A percentile compares a stretch with the other conserved stretches of the same genome.
Conservation (phyloP, 2,113 vertebrate species). For the Halichoerus grypus region DNA sequence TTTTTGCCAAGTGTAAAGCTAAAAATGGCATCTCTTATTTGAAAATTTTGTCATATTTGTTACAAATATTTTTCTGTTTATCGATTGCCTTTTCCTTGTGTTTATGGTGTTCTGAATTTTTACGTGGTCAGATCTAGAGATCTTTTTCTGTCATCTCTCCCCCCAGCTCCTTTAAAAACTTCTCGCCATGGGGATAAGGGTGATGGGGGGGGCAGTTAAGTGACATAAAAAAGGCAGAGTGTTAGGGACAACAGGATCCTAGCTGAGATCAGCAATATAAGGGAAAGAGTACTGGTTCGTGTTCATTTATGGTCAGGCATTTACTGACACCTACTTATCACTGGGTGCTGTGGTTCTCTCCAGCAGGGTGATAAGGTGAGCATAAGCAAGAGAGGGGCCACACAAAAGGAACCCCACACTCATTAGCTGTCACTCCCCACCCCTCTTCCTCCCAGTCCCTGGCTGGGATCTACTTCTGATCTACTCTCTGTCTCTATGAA, state of each 20-base stretch:
- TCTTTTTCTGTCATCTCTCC: not conserved
- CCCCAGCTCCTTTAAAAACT: not conserved
- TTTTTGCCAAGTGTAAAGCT: conserved; percentile 67
- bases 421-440: not conserved
- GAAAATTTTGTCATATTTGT: conserved; percentile 54
- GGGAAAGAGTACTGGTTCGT: not conserved
- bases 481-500: not conserved
- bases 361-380: not conserved
- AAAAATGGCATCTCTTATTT: conserved; percentile 56
- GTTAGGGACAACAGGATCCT: not conserved
- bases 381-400: not conserved
- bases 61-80: conserved; percentile 70
- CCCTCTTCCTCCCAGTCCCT: not conserved
- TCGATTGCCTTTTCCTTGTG: conserved; percentile 24
- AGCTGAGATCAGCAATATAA: not conserved
- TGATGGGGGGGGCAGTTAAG: not conserved
- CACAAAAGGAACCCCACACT: not conserved
- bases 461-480: not conserved
- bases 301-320: not conserved
- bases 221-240: not conserved
- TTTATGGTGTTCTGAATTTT: conserved; percentile 40
- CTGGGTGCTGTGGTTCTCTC: not conserved
- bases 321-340: not conserved
- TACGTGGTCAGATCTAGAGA: not conserved
- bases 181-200: not conserved